Percentiles rank a stretch among this genome's conserved stretches.
These are phyloP conservation scores for Verasper variegatus DNA, from an alignment of 2,113 vertebrate species.

Conservation along the genomic window DNA sequence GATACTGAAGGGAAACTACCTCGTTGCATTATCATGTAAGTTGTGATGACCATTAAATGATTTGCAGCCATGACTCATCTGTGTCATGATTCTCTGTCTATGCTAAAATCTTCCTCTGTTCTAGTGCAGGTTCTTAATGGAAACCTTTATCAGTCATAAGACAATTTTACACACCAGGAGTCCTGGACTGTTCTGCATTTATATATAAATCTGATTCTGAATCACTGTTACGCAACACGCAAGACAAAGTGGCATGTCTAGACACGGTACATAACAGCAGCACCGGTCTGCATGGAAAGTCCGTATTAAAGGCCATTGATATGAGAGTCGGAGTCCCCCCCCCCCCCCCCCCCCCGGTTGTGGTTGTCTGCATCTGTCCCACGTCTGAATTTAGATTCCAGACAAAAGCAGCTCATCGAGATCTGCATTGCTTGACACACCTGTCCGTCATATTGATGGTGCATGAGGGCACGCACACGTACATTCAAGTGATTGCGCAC, in stretches of 20 bases:
- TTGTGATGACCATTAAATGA: too few relatives aligned
- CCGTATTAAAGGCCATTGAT: slow-evolving; percentile 45
- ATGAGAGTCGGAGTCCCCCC: slow-evolving; percentile 34
- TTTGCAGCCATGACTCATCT: too few relatives aligned
- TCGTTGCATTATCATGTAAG: too few relatives aligned
- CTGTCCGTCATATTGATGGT: slow-evolving; percentile 1
- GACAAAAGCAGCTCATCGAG: slow-evolving; percentile 37
- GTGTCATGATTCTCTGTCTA: too few relatives aligned
- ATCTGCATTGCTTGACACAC: slow-evolving; percentile 26
- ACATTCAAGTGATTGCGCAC: slow-evolving; percentile 22
- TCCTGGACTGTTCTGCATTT: neutral
- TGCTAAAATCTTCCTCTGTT: too few relatives aligned
- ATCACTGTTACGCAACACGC: slow-evolving; percentile 27
- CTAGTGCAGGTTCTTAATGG: neutral
- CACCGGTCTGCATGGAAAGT: slow-evolving; percentile 42
- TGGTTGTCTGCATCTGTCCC: slow-evolving; percentile 10
- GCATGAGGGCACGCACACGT: neutral
- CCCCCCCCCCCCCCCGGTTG: neutral
- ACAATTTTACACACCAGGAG: neutral
- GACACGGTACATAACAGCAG: slow-evolving; percentile 40
- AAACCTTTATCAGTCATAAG: neutral
- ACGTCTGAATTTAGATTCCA: slow-evolving; percentile 37
- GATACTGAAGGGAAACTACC: too few relatives aligned
- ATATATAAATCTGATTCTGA: neutral
- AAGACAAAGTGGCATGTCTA: slow-evolving; percentile 46